phyloP scores from a whole-genome alignment of 2,888 invertebrate species.

The Phrixothrix hirtus region DNA sequence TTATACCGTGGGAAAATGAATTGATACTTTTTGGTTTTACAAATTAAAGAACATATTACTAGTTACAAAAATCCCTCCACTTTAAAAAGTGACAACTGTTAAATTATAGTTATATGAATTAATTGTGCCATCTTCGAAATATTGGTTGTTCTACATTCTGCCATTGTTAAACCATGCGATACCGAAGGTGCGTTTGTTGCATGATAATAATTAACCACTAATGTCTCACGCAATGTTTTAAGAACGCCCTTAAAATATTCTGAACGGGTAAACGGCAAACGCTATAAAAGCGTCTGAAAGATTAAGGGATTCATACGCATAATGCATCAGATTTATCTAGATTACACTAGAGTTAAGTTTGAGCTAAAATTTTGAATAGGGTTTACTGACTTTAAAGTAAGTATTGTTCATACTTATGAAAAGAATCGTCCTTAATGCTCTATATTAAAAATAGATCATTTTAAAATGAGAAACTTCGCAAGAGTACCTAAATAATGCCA shows the following conservation, averaged over 20 bases:
- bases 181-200: conserved; percentile 1
- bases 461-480: background rate
- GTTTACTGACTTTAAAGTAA: background rate
- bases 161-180: background rate
- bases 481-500: background rate
- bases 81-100: too few species aligned
- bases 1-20: too few species aligned
- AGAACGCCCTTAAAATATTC: background rate
- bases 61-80: too few species aligned
- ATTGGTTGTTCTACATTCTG: too few species aligned
- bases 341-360: background rate
- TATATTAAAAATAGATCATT: too few species aligned
- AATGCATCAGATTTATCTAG: background rate
- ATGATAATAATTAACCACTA: conserved; percentile 2
- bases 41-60: too few species aligned
- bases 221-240: conserved; percentile 3
- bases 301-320: conserved; percentile 1
- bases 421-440: too few species aligned
- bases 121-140: too few species aligned
- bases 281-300: background rate
- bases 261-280: conserved; percentile 1
- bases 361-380: background rate
- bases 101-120: too few species aligned
- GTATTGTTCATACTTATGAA: too few species aligned
- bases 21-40: too few species aligned